These are phyloP conservation scores for Megalonaias nervosa DNA, from an alignment of 1,140 invertebrate genomes.

Conservation along the genomic window DNA sequence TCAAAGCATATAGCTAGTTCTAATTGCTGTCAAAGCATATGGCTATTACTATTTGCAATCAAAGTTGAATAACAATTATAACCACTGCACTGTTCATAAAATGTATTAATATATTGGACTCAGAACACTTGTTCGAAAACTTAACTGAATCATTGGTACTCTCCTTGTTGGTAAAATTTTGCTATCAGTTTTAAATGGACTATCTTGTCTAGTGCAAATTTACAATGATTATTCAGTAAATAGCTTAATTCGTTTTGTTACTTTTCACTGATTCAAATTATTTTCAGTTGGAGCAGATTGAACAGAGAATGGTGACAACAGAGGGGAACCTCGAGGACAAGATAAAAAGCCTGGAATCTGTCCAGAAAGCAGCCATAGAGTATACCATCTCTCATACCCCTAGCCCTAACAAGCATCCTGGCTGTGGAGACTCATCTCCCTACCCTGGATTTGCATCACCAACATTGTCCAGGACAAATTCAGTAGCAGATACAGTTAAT, in stretches of 20 bases:
- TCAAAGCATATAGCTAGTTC: too few species aligned
- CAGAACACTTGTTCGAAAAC: too few species aligned
- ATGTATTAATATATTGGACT: too few species aligned
- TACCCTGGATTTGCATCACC: too few species aligned
- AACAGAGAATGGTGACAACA: conserved; percentile 16
- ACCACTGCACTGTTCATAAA: too few species aligned
- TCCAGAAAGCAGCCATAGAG: conserved; percentile 41
- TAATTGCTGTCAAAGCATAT: too few species aligned
- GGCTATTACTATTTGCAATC: too few species aligned
- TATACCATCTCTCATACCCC: conserved; percentile 19
- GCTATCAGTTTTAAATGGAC: background rate
- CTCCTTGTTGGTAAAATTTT: background rate
- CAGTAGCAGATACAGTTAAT: too few species aligned
- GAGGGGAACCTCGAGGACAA: conserved; percentile 31
- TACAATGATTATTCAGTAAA: background rate
- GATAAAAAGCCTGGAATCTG: conserved; percentile 22
- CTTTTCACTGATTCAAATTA: background rate
- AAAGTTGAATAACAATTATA: too few species aligned
- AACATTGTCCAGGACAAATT: too few species aligned
- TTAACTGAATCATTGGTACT: background rate
- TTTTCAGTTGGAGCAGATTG: conserved; percentile 37
- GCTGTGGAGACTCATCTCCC: too few species aligned
- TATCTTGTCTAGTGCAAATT: background rate
- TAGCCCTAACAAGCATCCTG: conserved; percentile 1
- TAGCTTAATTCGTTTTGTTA: background rate